phyloP scores from a whole-genome alignment of 2,797 vertebrate genomes.

The Thunnus albacares region DNA sequence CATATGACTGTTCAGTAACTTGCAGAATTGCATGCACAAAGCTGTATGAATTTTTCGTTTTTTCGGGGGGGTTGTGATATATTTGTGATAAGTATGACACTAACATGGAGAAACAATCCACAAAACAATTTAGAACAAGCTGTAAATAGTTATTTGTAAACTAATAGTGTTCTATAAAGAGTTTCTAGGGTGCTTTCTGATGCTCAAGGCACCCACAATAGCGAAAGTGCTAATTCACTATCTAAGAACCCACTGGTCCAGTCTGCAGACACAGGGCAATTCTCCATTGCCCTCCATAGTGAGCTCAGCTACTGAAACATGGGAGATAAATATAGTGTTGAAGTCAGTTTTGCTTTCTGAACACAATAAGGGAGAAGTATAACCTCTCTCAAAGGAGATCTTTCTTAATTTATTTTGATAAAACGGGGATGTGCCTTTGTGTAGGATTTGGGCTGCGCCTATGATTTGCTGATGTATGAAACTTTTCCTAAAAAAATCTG shows the following conservation, averaged over 20 bases:
- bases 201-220: no score
- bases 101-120: background rate
- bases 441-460: background rate
- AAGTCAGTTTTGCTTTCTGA: slow-evolving; percentile 12
- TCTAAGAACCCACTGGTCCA: background rate
- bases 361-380: slow-evolving; percentile 42
- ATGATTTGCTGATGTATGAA: slow-evolving; percentile 29
- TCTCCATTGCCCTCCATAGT: slow-evolving; percentile 4
- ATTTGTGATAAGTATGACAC: background rate
- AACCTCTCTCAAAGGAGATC: background rate
- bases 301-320: slow-evolving; percentile 6
- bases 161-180: background rate
- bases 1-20: slow-evolving; percentile 1
- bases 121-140: background rate
- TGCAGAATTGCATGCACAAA: slow-evolving; percentile 6
- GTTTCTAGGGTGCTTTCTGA: no score
- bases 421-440: slow-evolving; percentile 22
- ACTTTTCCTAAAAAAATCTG: background rate
- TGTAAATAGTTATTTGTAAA: background rate
- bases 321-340: slow-evolving; percentile 33
- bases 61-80: no score
- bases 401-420: slow-evolving; percentile 28
- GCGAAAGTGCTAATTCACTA: background rate
- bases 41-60: no score
- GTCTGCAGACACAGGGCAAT: background rate